Evolutionary conservation across 2,888 invertebrate species (phyloP), one percentile per base, ranked within the genome.

Genomic region (Polylopha cassiicola): DNA sequence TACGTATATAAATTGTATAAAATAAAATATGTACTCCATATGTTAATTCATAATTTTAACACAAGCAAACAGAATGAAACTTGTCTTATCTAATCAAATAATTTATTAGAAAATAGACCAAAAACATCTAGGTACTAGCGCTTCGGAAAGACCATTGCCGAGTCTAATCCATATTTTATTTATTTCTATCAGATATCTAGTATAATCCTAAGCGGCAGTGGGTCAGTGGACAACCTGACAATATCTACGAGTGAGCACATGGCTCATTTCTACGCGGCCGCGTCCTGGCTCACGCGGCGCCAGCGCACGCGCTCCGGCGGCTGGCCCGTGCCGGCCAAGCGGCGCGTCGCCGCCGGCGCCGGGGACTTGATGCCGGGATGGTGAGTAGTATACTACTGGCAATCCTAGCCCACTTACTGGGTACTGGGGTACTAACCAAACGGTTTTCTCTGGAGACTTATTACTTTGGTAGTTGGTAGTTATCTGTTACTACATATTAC

Each of bases 241-340:
- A 73, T 97, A 36, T 89, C 93, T 8, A 90, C 92, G 0, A 92
- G 93, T 50, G 94, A 95, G 64, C 98, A 99, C 84, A 89, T 93
- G 80, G 91, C 92, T 50, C 94, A 96, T 73, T 98, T 99, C 86
- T 93, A 92, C 65, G 92, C 93, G 73, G 95, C 98, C 5, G 96
- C 96, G 27, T 90, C 94, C 58, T 99, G 98, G 98, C 93, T 99
- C 69, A 91, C 95, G 24, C 85, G 87, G 15, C 89, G 93, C 76
- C 99, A 99, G 84, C 93, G 97, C 66, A 69, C 87, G 34, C 87
- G 88, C 51, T 89, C 91, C 10, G 99, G 99, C 28, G 99, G 98
- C 45, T 99, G 98, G 97, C 89, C 95, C 29, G 95, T 97, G 65
- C 94, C 94, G 33, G 97, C 97, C 29, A 88, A 89, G 39, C 87